Evolutionary conservation across 2,888 invertebrate species (phyloP).

Genomic region (Atethmia centrago): DNA sequence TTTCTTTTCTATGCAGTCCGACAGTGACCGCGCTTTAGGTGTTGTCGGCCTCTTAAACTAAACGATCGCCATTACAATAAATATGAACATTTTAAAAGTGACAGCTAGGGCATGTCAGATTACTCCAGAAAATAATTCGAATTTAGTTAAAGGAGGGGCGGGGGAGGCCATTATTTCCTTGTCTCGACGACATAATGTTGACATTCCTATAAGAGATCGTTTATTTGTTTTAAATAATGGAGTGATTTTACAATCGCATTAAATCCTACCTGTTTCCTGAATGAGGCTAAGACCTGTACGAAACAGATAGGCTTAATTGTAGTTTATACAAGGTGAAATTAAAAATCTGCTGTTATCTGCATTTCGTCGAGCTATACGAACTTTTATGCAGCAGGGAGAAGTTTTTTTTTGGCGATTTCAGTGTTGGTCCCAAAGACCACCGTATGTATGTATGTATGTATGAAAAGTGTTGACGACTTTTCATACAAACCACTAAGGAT

Average conservation of each 20-base stretch:
- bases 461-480: not conserved
- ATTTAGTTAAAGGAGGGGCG: too few species aligned
- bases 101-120: too few species aligned
- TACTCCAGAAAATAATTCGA: too few species aligned
- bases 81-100: too few species aligned
- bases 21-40: too few species aligned
- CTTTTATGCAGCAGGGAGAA: not conserved
- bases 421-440: not conserved
- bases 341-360: not conserved
- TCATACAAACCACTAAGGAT: not conserved
- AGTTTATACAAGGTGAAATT: not conserved
- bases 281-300: slow-evolving; percentile 40
- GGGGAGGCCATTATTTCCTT: not conserved
- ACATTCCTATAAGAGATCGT: not conserved
- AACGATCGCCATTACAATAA: too few species aligned
- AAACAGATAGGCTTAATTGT: slow-evolving; percentile 8
- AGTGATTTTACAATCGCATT: not conserved
- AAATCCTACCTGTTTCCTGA: slow-evolving; percentile 41
- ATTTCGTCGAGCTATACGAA: not conserved
- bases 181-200: not conserved
- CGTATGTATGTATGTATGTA: too few species aligned
- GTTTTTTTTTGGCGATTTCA: not conserved
- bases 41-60: too few species aligned
- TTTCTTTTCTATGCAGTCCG: too few species aligned
- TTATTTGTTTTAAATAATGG: not conserved